Evolutionary conservation across 2,888 invertebrate genomes (phyloP).

Genomic region (Nesidiocoris tenuis): DNA sequence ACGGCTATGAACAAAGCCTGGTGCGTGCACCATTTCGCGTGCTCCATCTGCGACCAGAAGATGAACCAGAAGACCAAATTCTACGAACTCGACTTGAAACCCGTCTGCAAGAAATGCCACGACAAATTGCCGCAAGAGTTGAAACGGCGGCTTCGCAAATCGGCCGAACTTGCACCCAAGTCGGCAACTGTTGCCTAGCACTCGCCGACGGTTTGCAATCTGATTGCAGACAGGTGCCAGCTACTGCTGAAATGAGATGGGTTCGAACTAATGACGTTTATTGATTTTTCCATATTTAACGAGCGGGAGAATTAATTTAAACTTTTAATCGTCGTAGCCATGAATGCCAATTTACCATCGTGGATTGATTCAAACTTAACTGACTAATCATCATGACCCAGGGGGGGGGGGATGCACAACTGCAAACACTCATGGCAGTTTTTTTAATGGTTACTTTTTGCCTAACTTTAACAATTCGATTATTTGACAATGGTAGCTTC

Average conservation of each 20-base stretch:
- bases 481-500: no score
- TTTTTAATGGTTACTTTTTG: no score
- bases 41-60: conserved; percentile 93
- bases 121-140: conserved; percentile 94
- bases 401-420: no score
- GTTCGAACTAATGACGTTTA: no score
- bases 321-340: no score
- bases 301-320: no score
- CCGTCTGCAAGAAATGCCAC: conserved; percentile 97
- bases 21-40: conserved; percentile 99
- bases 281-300: no score
- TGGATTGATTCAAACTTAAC: no score
- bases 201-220: conserved; percentile 29
- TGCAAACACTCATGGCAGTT: no score
- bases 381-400: no score
- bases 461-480: no score
- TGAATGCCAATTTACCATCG: no score
- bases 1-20: conserved; percentile 98
- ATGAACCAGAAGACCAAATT: conserved; percentile 97
- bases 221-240: conserved; percentile 37
- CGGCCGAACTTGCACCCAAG: conserved; percentile 71
- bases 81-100: conserved; percentile 97
- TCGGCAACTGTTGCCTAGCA: conserved; percentile 37
- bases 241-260: conserved; percentile 20
- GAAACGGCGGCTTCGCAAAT: conserved; percentile 84